Base-by-base conservation (phyloP, 92 coral and sea anemone genomes). In the Parazoanthus atlanticus region DNA sequence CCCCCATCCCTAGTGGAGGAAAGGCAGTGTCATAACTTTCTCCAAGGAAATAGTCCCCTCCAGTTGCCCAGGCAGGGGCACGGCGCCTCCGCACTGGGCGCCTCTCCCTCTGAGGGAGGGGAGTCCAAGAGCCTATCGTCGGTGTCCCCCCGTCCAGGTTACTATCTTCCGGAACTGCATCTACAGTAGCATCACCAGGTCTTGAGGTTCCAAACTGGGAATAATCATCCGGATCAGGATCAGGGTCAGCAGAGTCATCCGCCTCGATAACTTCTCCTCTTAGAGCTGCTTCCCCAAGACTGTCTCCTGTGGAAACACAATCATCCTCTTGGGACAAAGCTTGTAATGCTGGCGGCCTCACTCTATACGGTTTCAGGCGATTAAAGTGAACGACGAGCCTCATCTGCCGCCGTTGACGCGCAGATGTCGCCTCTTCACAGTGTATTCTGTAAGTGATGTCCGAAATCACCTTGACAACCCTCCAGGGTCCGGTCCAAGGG, bases 401-500 rank as follows among this genome's bases (percentile, higher is more conserved):
- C 33, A 56, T 87, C 31, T 66, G 66, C 67, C 80, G 29, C 17
- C 86, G 66, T 32, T 9, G 49, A 72, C 81, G 46, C 8, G 31
- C 33, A 36, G 54, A 78, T 8, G 70, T 46, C 21, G 25, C 13
- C 36, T 30, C 76, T 29, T 88, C 73, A 31, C 86, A 69, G 32
- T 78, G 86, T 52, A 90, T 79, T 17, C 90, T 80, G 82, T 90
- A 90, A 47, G 92, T 90, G 52, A 80, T 47, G 25, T 90, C 92
- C 6, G 89, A 64, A 32, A 90, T 58, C 33, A 77, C 85, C 78
- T 85, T 90, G 69, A 90, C 90, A 17, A 90, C 73, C 33, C 43
- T 49, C 88, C 90, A 90, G 3, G 89, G 92, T 32, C 86, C 92
- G 9, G 89, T 41, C 92, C 92, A 90, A 30, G 92, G 92, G 28